Evolutionary conservation across 2,113 vertebrate species (phyloP).

Genomic region (Cyanoramphus novaezelandiae): DNA sequence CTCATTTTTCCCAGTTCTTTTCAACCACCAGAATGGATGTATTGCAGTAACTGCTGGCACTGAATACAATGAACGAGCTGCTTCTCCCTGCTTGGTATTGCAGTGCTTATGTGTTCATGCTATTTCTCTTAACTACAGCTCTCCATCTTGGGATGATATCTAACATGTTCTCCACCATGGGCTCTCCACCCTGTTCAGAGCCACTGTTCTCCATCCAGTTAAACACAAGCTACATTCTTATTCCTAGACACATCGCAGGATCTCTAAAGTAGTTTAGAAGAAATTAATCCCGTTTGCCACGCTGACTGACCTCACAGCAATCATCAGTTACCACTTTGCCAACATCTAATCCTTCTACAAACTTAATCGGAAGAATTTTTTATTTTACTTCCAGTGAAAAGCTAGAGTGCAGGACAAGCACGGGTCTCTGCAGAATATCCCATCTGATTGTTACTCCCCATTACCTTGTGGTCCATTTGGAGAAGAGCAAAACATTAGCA

Average conservation of each 20-base stretch:
- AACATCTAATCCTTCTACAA: not conserved
- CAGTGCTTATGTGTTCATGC: not conserved
- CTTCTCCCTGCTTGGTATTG: not conserved
- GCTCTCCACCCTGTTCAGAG: not conserved
- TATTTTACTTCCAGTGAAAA: not conserved
- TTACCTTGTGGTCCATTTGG: not conserved
- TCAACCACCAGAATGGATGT: not conserved
- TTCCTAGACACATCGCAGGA: not conserved
- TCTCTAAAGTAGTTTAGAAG: not conserved
- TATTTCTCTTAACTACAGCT: not conserved
- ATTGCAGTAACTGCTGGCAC: not conserved
- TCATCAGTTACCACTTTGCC: not conserved
- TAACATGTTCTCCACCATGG: rapidly evolving
- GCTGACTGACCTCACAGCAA: not conserved
- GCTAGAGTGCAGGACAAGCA: not conserved
- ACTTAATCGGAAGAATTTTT: not conserved
- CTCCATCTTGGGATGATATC: not conserved
- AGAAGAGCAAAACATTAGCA: not conserved
- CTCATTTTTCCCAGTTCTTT: not conserved
- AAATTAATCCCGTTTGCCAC: not conserved
- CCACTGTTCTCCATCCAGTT: not conserved
- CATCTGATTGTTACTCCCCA: not conserved
- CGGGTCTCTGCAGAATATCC: not conserved
- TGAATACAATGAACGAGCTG: not conserved
- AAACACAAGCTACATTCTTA: not conserved